These are phyloP conservation scores for Himalopsyche tibetana DNA, from an alignment of 2,888 invertebrate species.

Conservation along the genomic window DNA sequence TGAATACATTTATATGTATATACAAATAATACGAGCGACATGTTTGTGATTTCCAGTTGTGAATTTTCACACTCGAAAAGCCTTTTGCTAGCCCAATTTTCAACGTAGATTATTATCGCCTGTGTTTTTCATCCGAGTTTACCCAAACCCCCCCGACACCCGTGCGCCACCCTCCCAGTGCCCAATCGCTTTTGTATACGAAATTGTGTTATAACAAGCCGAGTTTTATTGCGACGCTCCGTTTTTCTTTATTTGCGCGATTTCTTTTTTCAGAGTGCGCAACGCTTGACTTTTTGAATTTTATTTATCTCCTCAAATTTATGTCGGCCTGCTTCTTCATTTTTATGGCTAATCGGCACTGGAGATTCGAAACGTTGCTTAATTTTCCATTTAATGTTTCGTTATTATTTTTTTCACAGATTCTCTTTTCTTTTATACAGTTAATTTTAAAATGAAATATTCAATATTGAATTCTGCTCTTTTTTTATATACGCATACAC, in stretches of 20 bases:
- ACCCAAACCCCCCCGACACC: constrained; percentile 2
- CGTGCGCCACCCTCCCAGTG: not conserved
- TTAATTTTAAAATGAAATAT: too few relatives aligned
- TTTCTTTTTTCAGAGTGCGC: constrained; percentile 20
- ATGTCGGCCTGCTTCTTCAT: not conserved
- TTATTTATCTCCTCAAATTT: constrained; percentile 9
- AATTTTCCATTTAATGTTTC: not conserved
- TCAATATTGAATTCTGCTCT: too few relatives aligned
- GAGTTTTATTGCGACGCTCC: constrained; percentile 29
- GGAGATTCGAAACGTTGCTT: not conserved
- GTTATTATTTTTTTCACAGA: not conserved
- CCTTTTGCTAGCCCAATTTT: constrained; percentile 58
- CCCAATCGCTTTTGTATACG: constrained; percentile 31
- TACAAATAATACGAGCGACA: constrained; percentile 28
- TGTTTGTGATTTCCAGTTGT: constrained; percentile 59
- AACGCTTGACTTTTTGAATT: constrained; percentile 21
- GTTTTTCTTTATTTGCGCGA: constrained; percentile 34
- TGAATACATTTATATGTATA: not conserved
- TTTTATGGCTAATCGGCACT: not conserved
- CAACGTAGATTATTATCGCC: constrained; percentile 62
- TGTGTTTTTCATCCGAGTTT: constrained; percentile 63
- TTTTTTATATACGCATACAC: too few relatives aligned
- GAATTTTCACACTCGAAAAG: constrained; percentile 62
- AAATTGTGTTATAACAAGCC: constrained; percentile 34
- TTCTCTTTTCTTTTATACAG: not conserved